Evolutionary conservation across 2,888 invertebrate species (phyloP).

Genomic region (Bimastos eiseni): DNA sequence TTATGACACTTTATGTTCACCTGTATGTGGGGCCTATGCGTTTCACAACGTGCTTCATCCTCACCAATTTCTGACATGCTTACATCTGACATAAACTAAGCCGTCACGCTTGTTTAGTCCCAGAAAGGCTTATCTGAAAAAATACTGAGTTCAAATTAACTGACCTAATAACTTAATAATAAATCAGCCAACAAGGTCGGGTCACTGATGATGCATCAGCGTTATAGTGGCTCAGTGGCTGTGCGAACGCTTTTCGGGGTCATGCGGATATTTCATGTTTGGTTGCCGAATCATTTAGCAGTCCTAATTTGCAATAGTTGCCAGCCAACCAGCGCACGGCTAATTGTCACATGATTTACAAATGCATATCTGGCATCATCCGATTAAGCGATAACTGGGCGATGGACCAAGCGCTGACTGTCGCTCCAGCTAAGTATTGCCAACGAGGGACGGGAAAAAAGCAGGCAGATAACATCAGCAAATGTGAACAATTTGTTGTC

Average conservation of each 20-base stretch:
- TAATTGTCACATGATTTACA: background rate
- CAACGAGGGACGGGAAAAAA: background rate
- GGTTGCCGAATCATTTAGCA: background rate
- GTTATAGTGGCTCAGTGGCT: no score
- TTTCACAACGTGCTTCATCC: no score
- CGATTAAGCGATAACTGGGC: background rate
- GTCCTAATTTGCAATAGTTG: background rate
- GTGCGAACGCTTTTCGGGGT: background rate
- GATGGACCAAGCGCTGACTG: background rate
- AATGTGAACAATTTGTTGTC: background rate
- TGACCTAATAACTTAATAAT: background rate
- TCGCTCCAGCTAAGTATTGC: background rate
- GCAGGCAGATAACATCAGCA: background rate
- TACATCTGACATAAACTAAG: no score
- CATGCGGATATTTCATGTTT: background rate
- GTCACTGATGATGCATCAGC: background rate
- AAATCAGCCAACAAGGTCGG: background rate
- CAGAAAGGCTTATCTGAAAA: background rate
- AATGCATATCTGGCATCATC: constrained; percentile 2
- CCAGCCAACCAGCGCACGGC: background rate
- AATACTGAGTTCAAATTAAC: background rate
- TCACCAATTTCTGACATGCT: no score
- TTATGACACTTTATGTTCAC: no score
- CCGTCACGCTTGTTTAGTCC: no score
- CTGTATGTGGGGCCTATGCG: no score